A percentile compares a stretch with the other conserved stretches of the same genome.
phyloP scores from a whole-genome alignment of 2,888 invertebrate species.

The Chromoteleia sp. region DNA sequence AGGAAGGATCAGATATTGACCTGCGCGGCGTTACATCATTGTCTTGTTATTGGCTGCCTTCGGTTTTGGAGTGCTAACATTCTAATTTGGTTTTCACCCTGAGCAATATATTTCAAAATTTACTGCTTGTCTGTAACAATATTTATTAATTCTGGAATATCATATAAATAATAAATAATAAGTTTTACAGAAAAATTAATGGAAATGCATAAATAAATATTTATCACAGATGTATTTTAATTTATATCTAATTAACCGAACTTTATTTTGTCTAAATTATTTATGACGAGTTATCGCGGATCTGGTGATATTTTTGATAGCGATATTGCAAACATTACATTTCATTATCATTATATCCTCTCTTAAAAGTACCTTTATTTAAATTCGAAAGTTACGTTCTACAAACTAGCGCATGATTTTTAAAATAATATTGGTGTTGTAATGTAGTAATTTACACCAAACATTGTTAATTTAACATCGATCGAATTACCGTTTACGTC shows the following conservation, averaged over 20 bases:
- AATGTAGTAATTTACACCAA: no score
- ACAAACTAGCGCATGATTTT: no score
- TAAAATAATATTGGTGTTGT: no score
- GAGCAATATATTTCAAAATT: conserved; percentile 60
- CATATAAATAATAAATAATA: conserved; percentile 21
- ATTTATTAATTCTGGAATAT: conserved; percentile 45
- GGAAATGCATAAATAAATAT: conserved; percentile 14
- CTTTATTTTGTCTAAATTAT: background rate
- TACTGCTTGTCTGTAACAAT: conserved; percentile 38
- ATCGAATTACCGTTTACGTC: no score
- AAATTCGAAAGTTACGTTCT: no score
- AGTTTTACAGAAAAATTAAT: conserved; percentile 9
- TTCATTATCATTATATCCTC: no score
- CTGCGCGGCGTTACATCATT: conserved; percentile 65
- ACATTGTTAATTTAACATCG: no score
- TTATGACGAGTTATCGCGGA: background rate
- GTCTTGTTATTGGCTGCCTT: conserved; percentile 61
- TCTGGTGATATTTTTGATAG: no score
- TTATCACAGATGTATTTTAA: conserved; percentile 1
- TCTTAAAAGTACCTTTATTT: no score
- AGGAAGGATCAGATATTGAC: conserved; percentile 67
- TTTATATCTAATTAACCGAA: background rate
- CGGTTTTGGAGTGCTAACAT: conserved; percentile 59
- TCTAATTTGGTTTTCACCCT: conserved; percentile 63
- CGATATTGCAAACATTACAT: no score